Percentiles rank a stretch among this genome's conserved stretches.
Evolutionary conservation across 2,888 invertebrate genomes (phyloP).

Genomic region (Phyllotreta cruciferae): DNA sequence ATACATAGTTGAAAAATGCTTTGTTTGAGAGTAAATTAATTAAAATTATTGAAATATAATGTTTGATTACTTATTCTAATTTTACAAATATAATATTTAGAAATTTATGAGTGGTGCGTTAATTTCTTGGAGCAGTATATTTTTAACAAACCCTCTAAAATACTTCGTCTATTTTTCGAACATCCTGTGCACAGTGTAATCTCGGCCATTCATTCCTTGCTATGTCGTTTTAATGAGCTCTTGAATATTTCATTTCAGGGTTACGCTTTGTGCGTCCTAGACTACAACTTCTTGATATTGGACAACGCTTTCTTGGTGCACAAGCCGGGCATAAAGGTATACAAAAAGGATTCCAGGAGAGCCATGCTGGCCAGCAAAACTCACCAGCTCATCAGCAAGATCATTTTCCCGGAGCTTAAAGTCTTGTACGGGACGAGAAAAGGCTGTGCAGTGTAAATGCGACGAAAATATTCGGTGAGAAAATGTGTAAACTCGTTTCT

Average conservation of each 20-base stretch:
- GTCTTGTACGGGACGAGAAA: slow-evolving; percentile 81
- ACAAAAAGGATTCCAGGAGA: slow-evolving; percentile 79
- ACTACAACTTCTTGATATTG: slow-evolving; percentile 91
- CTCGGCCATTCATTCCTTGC: no score
- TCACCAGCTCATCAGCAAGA: slow-evolving; percentile 76
- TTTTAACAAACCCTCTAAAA: no score
- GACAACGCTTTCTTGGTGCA: slow-evolving; percentile 94
- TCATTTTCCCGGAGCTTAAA: slow-evolving; percentile 85
- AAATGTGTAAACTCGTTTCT: no score
- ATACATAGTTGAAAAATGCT: no score
- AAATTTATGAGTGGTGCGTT: no score
- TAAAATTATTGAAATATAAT: no score
- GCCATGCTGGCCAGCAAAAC: slow-evolving; percentile 80
- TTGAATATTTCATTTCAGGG: slow-evolving; percentile 67
- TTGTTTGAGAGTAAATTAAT: no score
- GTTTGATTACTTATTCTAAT: no score
- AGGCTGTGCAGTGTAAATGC: slow-evolving; percentile 76
- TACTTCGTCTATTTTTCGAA: background rate
- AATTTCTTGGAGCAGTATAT: no score
- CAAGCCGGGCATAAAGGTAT: slow-evolving; percentile 88
- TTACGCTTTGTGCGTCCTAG: slow-evolving; percentile 86
- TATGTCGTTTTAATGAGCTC: no score
- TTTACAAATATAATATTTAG: no score
- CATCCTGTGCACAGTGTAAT: background rate
- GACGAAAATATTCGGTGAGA: background rate